phyloP scores from a whole-genome alignment of 1,140 invertebrate species.

The Heliconius nattereri region DNA sequence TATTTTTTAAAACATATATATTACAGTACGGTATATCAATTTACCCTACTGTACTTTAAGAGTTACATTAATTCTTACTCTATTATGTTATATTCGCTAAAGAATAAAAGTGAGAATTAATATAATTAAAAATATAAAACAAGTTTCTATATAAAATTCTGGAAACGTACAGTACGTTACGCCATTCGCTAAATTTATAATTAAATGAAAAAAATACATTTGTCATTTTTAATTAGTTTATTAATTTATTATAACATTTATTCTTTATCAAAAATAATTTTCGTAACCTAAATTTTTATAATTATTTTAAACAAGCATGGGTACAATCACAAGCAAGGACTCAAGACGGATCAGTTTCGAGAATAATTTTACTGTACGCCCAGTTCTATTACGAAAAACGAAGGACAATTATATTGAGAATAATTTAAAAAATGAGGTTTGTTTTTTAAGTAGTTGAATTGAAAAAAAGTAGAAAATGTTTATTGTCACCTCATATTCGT shows the following conservation, averaged over 20 bases:
- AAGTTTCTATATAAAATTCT: not conserved
- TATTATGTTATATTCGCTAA: too few species aligned
- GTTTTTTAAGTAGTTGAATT: conserved; percentile 10
- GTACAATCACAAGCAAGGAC: conserved; percentile 58
- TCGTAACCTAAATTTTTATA: not conserved
- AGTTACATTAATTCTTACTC: too few species aligned
- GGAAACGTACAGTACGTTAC: not conserved
- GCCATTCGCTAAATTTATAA: not conserved
- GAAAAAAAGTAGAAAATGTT: not conserved
- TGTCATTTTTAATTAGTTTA: not conserved
- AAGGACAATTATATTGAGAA: conserved; percentile 51
- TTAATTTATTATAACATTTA: not conserved
- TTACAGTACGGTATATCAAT: too few species aligned
- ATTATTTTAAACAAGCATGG: conserved; percentile 47
- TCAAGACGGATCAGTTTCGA: conserved; percentile 72
- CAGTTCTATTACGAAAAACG: conserved; percentile 57
- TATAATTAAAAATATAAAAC: too few species aligned
- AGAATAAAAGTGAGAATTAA: too few species aligned
- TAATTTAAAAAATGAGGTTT: conserved; percentile 51
- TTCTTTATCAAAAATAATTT: not conserved
- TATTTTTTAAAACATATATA: too few species aligned
- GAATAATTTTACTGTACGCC: conserved; percentile 60
- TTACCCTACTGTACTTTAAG: too few species aligned
- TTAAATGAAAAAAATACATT: not conserved
- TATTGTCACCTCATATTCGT: too few species aligned